Conservation (phyloP, 2,113 vertebrate genomes). For the Lipophrys pholis region DNA sequence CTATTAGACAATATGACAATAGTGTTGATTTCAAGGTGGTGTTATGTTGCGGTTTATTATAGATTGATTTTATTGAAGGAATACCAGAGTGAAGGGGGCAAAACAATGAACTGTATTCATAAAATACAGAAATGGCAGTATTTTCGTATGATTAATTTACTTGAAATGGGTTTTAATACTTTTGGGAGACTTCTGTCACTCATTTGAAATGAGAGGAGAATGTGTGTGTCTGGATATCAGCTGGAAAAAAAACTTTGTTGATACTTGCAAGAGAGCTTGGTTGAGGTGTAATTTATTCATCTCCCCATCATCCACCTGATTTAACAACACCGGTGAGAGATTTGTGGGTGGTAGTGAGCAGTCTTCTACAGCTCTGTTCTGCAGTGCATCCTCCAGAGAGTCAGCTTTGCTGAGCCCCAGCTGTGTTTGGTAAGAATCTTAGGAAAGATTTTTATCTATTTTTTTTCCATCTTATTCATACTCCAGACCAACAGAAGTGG, state of each 20-base stretch:
- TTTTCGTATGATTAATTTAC: neutral
- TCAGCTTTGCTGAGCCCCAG: neutral
- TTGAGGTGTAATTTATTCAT: conserved; percentile 16
- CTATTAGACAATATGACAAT: conserved; percentile 30
- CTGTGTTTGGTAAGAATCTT: conserved; percentile 3
- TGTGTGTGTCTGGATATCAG: conserved; percentile 4
- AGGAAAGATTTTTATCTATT: neutral
- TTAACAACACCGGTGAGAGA: conserved; percentile 8
- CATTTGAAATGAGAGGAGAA: neutral
- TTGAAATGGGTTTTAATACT: neutral
- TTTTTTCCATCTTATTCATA: neutral
- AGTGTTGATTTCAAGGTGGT: conserved; percentile 15
- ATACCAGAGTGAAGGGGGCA: neutral
- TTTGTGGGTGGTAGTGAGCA: conserved; percentile 23
- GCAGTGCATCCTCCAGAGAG: neutral
- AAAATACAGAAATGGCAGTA: neutral
- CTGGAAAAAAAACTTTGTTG: conserved; percentile 11
- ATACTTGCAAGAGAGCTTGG: conserved; percentile 7
- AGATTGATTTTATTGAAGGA: conserved; percentile 22
- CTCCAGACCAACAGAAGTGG: neutral
- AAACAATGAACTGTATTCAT: neutral
- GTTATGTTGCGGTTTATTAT: neutral
- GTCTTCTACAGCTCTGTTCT: conserved; percentile 3
- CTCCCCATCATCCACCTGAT: conserved; percentile 3
- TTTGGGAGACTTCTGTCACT: neutral